Evolutionary conservation across 2,888 invertebrate species (phyloP).

Genomic region (Limnephilus rhombicus): DNA sequence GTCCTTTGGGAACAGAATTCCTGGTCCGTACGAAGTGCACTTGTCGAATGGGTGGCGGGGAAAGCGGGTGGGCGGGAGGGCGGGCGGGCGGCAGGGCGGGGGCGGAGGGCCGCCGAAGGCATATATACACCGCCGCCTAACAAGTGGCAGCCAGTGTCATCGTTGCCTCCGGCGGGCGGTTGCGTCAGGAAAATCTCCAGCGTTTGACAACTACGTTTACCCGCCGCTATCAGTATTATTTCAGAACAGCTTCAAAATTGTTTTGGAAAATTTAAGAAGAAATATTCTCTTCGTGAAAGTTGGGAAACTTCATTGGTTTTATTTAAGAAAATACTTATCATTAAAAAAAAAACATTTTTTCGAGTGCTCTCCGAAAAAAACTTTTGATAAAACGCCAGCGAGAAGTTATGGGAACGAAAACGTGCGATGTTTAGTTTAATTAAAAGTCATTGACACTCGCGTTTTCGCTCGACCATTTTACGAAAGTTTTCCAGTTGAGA

Average conservation of each 20-base stretch:
- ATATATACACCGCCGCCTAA: conserved; percentile 58
- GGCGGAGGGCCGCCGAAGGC: conserved; percentile 36
- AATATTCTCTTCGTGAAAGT: neutral
- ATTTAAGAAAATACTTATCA: neutral
- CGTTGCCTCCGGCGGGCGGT: conserved; percentile 50
- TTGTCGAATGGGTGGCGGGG: neutral
- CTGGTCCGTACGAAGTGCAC: conserved; percentile 8
- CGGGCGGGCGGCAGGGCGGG: conserved; percentile 29
- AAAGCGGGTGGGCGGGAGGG: conserved; percentile 26
- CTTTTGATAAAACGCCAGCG: conserved; percentile 12
- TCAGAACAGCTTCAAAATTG: conserved; percentile 29
- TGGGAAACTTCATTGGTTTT: neutral
- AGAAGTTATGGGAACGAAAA: conserved; percentile 1
- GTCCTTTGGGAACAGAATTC: neutral
- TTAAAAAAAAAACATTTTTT: neutral
- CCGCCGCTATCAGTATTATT: neutral
- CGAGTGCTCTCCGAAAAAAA: neutral
- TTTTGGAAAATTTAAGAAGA: neutral
- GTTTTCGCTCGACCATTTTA: conserved; percentile 5
- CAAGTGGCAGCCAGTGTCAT: conserved; percentile 55
- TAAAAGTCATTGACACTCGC: conserved; percentile 2
- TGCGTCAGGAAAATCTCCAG: conserved; percentile 32
- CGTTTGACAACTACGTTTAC: conserved; percentile 10
- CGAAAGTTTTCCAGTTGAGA: conserved; percentile 27
- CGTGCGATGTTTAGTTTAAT: neutral